Base-by-base conservation (phyloP, 2,113 vertebrate species). In the Sylvietta virens region DNA sequence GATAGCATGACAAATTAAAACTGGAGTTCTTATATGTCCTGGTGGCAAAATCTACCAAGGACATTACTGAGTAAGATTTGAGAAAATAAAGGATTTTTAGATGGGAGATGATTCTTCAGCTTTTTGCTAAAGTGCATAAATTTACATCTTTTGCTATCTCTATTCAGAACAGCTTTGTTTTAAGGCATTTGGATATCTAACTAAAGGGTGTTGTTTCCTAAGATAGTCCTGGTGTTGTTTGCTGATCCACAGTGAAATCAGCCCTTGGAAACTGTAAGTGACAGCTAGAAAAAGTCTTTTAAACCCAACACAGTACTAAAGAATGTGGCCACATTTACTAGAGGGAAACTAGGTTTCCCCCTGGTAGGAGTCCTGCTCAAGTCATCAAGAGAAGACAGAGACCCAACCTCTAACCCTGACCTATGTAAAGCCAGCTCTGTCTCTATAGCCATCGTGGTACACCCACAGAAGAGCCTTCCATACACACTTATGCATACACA, bases 381-480 rank as follows among this genome's bases (percentile, higher is more conserved):
- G 42, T 51, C 47, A 58, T 48, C 18, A 88, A 11, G 5, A 58
- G 48, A 69, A 87, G 22, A 42, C 9, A 48, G n/a, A 45, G 13
- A 66, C 42, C 37, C 4, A 9, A 6, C 12, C 26, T 88, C 40
- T 79, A 26, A 3, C 17, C 9, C 13, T 79, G 15, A 24, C 56
- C 27, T 45, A 20, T 4, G 8, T 23, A 72, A 92, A 88, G 42
- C 16, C 72, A 77, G 18, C 10, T 93, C 57, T 58, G 35, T 42
- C 20, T 45, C 39, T 51, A 13, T 0, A 73, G 42, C 10, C 33
- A 33, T 67, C 0, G 0, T 1, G 15, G 30, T 23, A 51, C 10
- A 53, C 3, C 10, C 81, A 65, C 15, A 50, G n/a, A 80, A 84
- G 60, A 81, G 23, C 27, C 62, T 90, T 76, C 42, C 30, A 40